Evolutionary conservation across 2,113 vertebrate species (phyloP), one percentile per base, ranked within the genome.

Genomic region (Coptodon bakossiorum): DNA sequence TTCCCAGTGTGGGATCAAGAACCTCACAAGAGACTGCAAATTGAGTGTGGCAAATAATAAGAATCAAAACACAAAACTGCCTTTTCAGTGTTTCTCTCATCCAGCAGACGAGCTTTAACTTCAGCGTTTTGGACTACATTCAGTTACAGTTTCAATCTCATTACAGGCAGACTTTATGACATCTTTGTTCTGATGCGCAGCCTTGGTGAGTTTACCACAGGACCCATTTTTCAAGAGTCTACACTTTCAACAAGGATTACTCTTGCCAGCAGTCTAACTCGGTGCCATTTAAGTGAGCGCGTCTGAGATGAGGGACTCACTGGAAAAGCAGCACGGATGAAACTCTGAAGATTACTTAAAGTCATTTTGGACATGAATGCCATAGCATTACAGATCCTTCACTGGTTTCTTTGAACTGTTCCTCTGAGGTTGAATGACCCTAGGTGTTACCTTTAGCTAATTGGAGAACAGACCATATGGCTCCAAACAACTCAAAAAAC

Each of bases 281-380:
- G 0, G 68, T 45, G 14, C 40, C 5, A 27, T 76, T 27, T 45
- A 22, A 48, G 40, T 6, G 57, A 61, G 57, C 4, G 5, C 0
- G 6, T 48, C 38, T 76, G 68, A 48, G 68, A 48, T 48, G 40
- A 48, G 40, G 6, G 40, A 73, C 22, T 73, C 22, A 76, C 40
- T 29, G n/a, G 14, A 76, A 76, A 76, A 1, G 40, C 40, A 19
- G 40, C 40, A 48, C 0, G 0, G 22, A 29, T 29, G 0, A 76
- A 76, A 48, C 24, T 27, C 6, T 17, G 40, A 73, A 3, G 5
- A 16, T 71, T 43, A 71, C 19, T 16, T 24, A 43, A 38, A 43
- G n/a, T 71, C 5, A 4, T 43, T 14, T 13, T 71, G 3, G 38
- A 43, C 40, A 71, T 71, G 66, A 71, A 43, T 71, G n/a, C 38